phyloP scores from a whole-genome alignment of 2,888 invertebrate species.

The Amblyteles armatorius region DNA sequence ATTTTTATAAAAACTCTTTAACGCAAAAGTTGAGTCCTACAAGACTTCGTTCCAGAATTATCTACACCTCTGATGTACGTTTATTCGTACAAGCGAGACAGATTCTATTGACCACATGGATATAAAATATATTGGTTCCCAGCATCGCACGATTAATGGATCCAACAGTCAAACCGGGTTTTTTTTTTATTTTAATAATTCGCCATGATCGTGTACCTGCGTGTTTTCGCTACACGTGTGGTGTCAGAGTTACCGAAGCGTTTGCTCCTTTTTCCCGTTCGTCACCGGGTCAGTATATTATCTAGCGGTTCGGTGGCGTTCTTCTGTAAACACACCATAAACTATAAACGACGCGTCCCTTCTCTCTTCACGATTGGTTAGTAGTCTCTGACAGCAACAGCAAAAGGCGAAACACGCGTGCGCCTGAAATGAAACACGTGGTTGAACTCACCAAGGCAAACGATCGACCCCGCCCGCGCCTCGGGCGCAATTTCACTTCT shows the following conservation, averaged over 20 bases:
- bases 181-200: slow-evolving; percentile 23
- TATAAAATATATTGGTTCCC: slow-evolving; percentile 22
- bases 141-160: slow-evolving; percentile 43
- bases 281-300: slow-evolving; percentile 69
- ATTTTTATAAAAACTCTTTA: slow-evolving; percentile 15
- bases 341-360: neutral
- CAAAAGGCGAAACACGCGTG: slow-evolving; percentile 1
- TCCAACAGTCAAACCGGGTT: slow-evolving; percentile 53
- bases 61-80: slow-evolving; percentile 16
- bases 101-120: slow-evolving; percentile 19
- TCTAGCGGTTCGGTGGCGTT: slow-evolving; percentile 51
- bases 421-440: slow-evolving; percentile 32
- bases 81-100: slow-evolving; percentile 17
- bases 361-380: neutral
- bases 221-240: slow-evolving; percentile 8
- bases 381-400: neutral
- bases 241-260: slow-evolving; percentile 29
- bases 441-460: slow-evolving; percentile 54
- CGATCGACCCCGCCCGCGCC: slow-evolving; percentile 79
- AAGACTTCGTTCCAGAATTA: slow-evolving; percentile 54
- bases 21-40: neutral
- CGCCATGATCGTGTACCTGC: slow-evolving; percentile 21
- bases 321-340: neutral
- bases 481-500: slow-evolving; percentile 81
- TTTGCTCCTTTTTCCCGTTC: slow-evolving; percentile 60